Base-by-base conservation (phyloP, 2,888 invertebrate species). In the Hirtodrosophila cameraria region DNA sequence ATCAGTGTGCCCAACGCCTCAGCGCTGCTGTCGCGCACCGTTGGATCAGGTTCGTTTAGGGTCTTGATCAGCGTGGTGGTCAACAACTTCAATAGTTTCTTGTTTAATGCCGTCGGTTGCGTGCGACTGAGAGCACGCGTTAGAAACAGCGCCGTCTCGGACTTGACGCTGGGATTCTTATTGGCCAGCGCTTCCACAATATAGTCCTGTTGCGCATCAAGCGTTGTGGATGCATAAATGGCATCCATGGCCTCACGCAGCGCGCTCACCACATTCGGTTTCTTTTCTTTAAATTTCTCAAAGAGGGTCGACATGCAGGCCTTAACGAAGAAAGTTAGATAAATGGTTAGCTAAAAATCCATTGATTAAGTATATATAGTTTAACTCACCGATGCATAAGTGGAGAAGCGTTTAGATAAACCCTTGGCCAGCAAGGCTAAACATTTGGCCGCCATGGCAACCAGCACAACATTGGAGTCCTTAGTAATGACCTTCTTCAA, bases 251-350 rank as follows among this genome's bases (percentile, higher is more conserved):
- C 96, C 60, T 99, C 98, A 49, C 97, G 92, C 36, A 99, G 91
- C 0, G 97, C 95, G 1, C 93, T 89, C 0, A 99, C 97, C 1
- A 99, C 98, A 86, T 94, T 95, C 1, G 94, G 92, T 87, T 99
- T 99, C 92, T 98, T 99, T 90, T 99, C 99, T 87, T 98, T 98
- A 88, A 99, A 99, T 91, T 99, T 99, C 85, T 99, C 99, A 27
- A 99, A 91, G 43, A 98, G 92, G 0, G 95, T 92, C 6, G 95
- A 93, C 1, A 97, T 92, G 79, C 96, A 95, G 0, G 94, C 94
- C 89, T 90, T 27, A 20, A 59, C 52, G 7, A 42, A 11, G 2
- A 13, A 18, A 18, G 0, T 42, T 15, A 46, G 6, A 6, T 11
- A 2, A 9, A 27, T 11, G 6, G n/a, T n/a, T n/a, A n/a, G n/a